A percentile compares a stretch with the other conserved stretches of the same genome.
Conservation (phyloP, 37 sponge, comb jelly and placozoan species). For the Hexactinellida sp. region DNA sequence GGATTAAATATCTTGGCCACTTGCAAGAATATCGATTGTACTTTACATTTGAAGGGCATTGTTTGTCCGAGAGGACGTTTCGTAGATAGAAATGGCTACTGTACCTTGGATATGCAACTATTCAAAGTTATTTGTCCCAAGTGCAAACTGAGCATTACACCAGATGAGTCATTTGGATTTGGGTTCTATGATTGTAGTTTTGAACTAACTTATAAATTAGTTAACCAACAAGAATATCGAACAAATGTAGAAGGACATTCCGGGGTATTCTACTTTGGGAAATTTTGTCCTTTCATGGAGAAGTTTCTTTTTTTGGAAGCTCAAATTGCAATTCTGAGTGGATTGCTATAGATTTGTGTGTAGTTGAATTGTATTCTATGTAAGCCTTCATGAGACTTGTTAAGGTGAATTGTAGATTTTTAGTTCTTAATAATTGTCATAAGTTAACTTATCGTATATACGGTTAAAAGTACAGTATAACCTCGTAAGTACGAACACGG, state of each 20-base stretch:
- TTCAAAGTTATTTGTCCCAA: background rate
- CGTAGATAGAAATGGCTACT: background rate
- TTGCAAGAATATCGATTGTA: background rate
- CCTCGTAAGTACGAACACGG: no score
- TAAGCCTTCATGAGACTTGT: no score
- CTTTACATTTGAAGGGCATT: background rate
- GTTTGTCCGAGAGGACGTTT: background rate
- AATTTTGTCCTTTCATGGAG: background rate
- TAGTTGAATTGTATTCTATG: no score
- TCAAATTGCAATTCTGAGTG: no score
- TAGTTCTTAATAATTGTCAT: no score
- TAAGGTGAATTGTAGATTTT: no score
- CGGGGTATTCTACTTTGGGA: background rate
- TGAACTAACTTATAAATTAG: background rate
- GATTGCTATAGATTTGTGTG: no score
- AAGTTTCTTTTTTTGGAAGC: background rate
- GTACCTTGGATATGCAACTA: background rate
- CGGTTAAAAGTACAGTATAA: no score
- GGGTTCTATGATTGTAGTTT: background rate
- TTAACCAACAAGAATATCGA: background rate
- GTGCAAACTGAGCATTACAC: background rate
- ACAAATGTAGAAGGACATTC: background rate
- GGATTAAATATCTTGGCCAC: background rate
- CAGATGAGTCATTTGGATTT: conserved; percentile 5
- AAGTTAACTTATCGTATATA: no score